Evolutionary conservation across 2,888 invertebrate species (phyloP).

Genomic region (Linnaemya vulpina): DNA sequence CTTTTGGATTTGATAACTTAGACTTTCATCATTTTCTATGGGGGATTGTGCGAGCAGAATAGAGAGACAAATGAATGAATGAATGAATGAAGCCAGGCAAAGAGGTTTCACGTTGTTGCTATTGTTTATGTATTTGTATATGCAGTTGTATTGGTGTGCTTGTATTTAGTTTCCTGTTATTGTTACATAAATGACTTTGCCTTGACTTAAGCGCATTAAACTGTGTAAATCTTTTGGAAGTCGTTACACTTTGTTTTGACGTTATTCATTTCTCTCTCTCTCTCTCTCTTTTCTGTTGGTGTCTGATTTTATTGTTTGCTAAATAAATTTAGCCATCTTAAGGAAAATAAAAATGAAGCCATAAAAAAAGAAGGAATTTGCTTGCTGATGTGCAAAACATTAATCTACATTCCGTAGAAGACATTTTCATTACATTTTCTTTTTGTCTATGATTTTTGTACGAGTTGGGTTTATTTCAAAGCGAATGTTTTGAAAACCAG

Average conservation of each 20-base stretch:
- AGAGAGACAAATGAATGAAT: too few relatives aligned
- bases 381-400: conserved; percentile 51
- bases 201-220: conserved; percentile 67
- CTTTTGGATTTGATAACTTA: conserved; percentile 37
- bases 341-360: conserved; percentile 28
- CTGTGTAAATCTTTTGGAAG: conserved; percentile 67
- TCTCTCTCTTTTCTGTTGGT: not conserved
- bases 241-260: conserved; percentile 47
- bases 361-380: conserved; percentile 27
- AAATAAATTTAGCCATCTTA: conserved; percentile 56
- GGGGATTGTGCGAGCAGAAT: not conserved
- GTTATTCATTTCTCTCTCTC: not conserved
- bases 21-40: conserved; percentile 23
- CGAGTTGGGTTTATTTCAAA: not conserved
- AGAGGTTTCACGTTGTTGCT: not conserved
- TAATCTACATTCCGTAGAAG: conserved; percentile 31
- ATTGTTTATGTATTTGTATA: not conserved
- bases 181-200: conserved; percentile 61
- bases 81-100: not conserved
- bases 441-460: not conserved
- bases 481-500: not conserved
- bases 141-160: not conserved
- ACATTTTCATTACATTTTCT: conserved; percentile 14
- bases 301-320: conserved; percentile 54
- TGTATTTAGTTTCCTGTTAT: conserved; percentile 32